Evolutionary conservation across 1,140 invertebrate genomes (phyloP), one percentile per base, ranked within the genome.

Genomic region (Heliconius himera): DNA sequence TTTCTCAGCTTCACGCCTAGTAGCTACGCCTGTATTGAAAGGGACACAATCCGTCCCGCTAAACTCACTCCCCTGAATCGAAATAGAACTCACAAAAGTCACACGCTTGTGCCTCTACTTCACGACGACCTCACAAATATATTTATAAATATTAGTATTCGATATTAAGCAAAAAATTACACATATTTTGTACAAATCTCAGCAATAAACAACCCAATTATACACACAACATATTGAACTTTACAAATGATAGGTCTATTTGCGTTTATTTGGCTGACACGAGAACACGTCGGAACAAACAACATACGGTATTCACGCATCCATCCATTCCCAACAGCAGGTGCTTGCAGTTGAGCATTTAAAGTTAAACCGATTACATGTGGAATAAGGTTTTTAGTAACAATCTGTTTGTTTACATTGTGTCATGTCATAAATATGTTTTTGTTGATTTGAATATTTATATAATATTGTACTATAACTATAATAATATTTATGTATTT

Each of bases 171-270:
- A 75, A 75, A 75, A 56, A 66, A 29, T 6, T 66, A 72, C 8
- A 72, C 8, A 72, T 38, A 22, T 38, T 72, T 22, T 8, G 36
- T 72, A 72, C 54, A 33, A 75, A 75, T 75, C 36, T 11, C 13
- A 4, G 26, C 29, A 60, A 75, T 75, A 79, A 74, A 51, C 56
- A 79, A 71, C 29, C 49, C 54, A 71, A 70, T 36, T 56, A 74
- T 22, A 36, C 6, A 33, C 41, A 38, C 66, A 72, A 79, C 22
- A 71, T 76, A 74, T 74, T 79, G 60, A 78, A 78, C 49, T 29
- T 76, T 60, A 79, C 78, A 79, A 79, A 79, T 71, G 73, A 75
- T 72, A 56, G 73, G 74, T 79, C 54, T 76, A 79, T 79, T 79
- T 76, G 70, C 74, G n/a, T 70, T 72, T 79, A 76, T 79, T 79